phyloP scores from a whole-genome alignment of 2,888 invertebrate genomes.

The Tolmerus cingulatus region DNA sequence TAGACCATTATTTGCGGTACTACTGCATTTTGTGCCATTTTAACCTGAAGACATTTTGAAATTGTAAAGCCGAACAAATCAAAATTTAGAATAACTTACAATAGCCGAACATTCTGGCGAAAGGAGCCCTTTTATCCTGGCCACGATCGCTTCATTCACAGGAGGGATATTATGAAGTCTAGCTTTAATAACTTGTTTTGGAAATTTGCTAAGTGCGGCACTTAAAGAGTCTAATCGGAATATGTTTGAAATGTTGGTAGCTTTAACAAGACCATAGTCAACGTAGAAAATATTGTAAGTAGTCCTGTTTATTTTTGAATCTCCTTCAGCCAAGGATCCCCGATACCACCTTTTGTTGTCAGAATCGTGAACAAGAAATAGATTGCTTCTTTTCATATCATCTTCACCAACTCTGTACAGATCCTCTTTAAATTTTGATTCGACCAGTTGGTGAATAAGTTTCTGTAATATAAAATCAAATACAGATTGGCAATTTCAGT shows the following conservation, averaged over 20 bases:
- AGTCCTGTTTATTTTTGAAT: conserved; percentile 51
- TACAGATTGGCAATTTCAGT: background rate
- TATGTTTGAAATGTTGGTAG: conserved; percentile 61
- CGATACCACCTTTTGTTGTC: conserved; percentile 64
- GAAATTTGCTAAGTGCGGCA: conserved; percentile 67
- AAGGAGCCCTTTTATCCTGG: conserved; percentile 69
- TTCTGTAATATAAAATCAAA: conserved; percentile 49
- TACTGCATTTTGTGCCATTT: conserved; percentile 62
- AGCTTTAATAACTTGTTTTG: conserved; percentile 69
- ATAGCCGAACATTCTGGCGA: conserved; percentile 64
- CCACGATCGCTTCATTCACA: conserved; percentile 65
- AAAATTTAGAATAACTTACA: conserved; percentile 52
- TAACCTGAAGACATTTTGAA: conserved; percentile 56
- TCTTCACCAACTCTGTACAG: conserved; percentile 55
- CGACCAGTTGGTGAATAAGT: conserved; percentile 56
- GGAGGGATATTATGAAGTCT: conserved; percentile 69
- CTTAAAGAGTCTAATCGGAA: conserved; percentile 66
- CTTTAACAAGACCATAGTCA: conserved; percentile 66
- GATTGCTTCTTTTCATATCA: conserved; percentile 59
- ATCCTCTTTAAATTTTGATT: conserved; percentile 57
- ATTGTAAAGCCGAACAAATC: background rate
- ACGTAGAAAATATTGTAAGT: conserved; percentile 66
- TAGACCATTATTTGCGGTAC: conserved; percentile 71
- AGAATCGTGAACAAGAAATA: conserved; percentile 65
- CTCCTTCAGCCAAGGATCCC: conserved; percentile 59